Evolutionary conservation across 2,797 vertebrate species (phyloP), one percentile per base, ranked within the genome.

Genomic region (Anguilla pacifica): DNA sequence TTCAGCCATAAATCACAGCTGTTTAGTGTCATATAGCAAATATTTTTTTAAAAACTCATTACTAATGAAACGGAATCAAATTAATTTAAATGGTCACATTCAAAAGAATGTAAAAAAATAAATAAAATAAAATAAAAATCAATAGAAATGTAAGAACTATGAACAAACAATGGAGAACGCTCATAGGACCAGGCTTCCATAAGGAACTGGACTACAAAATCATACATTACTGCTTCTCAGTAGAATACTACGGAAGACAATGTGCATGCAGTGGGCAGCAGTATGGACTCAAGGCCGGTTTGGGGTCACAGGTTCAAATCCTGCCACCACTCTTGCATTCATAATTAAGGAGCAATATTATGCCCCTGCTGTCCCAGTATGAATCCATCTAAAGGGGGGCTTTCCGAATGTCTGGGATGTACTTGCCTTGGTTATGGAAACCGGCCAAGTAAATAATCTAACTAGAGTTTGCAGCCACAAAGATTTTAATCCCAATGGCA

Each of bases 1-100:
- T 85, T 85, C 74, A 51, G 57, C 43, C 61, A 39, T n/a, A 67
- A 61, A 87, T 83, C 87, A 53, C 59, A 28, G 70, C 31, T 35
- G 77, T 85, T 88, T 35, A 61, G 86, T 25, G 70, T 35, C 84
- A 59, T 77, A 59, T 4, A 51, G 57, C 67, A 85, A 88, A 87
- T 43, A 79, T 19, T 6, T 31, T n/a, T n/a, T n/a, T n/a, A 7
- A 4, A 7, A 46, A 43, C 35, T 46, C 39, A 19, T 46, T 79
- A 79, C 74, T 22, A 43, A 7, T 25, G 39, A 2, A 79, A 79
- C 10, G 22, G 35, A 79, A 46, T 79, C 39, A 17, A 79, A 19
- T 43, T 39, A 35, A 39, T 77, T 61, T 43, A 79, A 39, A 19
- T 31, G 35, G 74, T 22, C 74, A 46, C 13, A 79, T 39, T 43